A percentile compares a stretch with the other conserved stretches of the same genome.
These are phyloP conservation scores for Dicycla oo DNA, from an alignment of 2,888 invertebrate genomes.

Conservation along the genomic window DNA sequence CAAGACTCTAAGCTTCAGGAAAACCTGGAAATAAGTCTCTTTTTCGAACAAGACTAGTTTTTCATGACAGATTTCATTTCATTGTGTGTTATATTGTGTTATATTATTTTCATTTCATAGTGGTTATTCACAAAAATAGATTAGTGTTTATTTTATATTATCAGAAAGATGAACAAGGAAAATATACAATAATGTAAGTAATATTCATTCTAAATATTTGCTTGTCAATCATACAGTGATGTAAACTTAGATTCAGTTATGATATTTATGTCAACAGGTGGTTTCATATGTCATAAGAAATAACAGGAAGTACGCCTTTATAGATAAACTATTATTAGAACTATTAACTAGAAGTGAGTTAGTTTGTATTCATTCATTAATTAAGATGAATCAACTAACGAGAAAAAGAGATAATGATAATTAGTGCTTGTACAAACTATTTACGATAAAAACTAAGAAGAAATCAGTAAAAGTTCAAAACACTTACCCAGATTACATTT, in stretches of 20 bases:
- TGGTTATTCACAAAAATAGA: too few relatives aligned
- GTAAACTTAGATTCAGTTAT: constrained; percentile 45
- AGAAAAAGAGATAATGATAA: too few relatives aligned
- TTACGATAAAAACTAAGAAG: background rate
- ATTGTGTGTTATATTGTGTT: too few relatives aligned
- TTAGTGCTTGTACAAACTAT: background rate
- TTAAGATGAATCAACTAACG: background rate
- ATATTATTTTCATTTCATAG: background rate
- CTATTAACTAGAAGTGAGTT: background rate
- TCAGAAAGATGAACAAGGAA: background rate
- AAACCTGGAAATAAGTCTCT: constrained; percentile 10
- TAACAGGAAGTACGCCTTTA: constrained; percentile 34
- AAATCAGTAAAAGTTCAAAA: background rate
- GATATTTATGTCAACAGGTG: constrained; percentile 74
- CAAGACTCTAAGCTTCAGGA: background rate
- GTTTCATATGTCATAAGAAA: constrained; percentile 67
- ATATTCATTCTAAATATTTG: background rate
- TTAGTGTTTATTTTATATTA: background rate
- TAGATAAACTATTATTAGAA: constrained; percentile 2
- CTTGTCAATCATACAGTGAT: constrained; percentile 24
- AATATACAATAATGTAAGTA: background rate
- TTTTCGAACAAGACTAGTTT: too few relatives aligned
- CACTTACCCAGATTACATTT: constrained; percentile 62
- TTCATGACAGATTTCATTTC: background rate
- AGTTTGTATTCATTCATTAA: background rate